A percentile compares a stretch with the other conserved stretches of the same genome.
phyloP scores from a whole-genome alignment of 35 echinoderm and acorn worm genomes.

The Apostichopus japonicus region DNA sequence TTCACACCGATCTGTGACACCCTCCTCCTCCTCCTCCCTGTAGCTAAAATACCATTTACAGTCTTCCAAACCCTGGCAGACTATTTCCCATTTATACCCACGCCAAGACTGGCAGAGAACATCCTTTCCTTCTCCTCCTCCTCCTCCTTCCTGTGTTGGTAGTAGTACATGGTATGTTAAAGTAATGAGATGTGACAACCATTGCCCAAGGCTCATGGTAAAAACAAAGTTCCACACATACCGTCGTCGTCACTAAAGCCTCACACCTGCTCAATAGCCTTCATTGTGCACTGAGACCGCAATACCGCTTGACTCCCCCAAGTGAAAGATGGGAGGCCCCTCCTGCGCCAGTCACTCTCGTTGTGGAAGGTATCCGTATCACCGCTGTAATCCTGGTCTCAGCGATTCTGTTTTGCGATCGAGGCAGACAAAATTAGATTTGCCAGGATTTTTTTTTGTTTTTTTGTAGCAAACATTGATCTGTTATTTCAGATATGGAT shows the following conservation, averaged over 20 bases:
- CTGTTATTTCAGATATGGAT: neutral
- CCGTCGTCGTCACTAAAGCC: neutral
- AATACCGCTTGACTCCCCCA: neutral
- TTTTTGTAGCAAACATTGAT: constrained; percentile 2
- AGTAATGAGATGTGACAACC: constrained; percentile 16
- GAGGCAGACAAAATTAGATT: neutral
- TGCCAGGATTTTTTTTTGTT: neutral
- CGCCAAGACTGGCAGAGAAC: neutral
- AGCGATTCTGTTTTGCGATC: neutral
- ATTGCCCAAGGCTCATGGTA: neutral
- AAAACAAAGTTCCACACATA: constrained; percentile 31
- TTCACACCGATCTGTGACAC: constrained; percentile 14
- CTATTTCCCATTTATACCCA: neutral
- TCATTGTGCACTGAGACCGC: neutral
- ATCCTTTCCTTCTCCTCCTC: neutral
- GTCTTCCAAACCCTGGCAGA: neutral
- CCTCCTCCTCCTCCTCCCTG: neutral
- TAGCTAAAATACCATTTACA: neutral
- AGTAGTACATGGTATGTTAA: neutral
- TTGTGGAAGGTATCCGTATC: neutral
- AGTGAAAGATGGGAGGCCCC: neutral
- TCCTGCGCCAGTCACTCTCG: neutral
- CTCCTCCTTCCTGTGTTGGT: neutral
- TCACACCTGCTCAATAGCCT: constrained; percentile 18
- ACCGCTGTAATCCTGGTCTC: neutral